These are phyloP conservation scores for Tetrax tetrax DNA, from an alignment of 2,113 vertebrate genomes.

Conservation along the genomic window DNA sequence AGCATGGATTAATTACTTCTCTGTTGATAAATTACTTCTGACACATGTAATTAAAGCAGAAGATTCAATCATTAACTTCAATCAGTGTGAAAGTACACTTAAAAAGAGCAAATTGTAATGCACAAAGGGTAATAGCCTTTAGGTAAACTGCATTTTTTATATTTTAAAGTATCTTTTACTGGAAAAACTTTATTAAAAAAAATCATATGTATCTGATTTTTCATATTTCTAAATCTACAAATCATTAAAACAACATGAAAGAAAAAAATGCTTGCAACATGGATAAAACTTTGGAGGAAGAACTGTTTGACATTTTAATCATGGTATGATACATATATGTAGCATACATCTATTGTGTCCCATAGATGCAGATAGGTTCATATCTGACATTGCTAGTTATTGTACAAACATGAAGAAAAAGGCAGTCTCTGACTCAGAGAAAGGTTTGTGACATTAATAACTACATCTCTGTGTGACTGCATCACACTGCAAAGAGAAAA, in stretches of 20 bases:
- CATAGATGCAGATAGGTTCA: not conserved
- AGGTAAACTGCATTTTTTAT: not conserved
- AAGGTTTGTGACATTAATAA: not conserved
- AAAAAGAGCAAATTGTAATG: constrained; percentile 11
- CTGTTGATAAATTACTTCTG: constrained; percentile 65
- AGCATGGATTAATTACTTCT: constrained; percentile 51
- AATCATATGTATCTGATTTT: not conserved
- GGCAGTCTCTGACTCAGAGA: not conserved
- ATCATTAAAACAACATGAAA: not conserved
- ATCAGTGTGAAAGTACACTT: constrained; percentile 28
- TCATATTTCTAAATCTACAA: not conserved
- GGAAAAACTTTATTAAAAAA: not conserved
- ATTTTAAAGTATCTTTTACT: not conserved
- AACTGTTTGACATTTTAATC: not conserved
- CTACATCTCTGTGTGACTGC: not conserved
- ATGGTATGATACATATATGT: not conserved
- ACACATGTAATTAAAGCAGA: constrained; percentile 51
- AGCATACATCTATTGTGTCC: not conserved
- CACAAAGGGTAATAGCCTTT: not conserved
- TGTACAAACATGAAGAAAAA: not conserved
- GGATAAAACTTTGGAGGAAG: not conserved
- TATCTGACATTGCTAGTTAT: not conserved
- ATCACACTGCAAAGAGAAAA: not conserved
- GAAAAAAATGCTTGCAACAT: not conserved
- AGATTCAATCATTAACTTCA: constrained; percentile 40